Evolutionary conservation across 2,113 vertebrate species (phyloP), one percentile per base, ranked within the genome.

Genomic region (Podilymbus podiceps): DNA sequence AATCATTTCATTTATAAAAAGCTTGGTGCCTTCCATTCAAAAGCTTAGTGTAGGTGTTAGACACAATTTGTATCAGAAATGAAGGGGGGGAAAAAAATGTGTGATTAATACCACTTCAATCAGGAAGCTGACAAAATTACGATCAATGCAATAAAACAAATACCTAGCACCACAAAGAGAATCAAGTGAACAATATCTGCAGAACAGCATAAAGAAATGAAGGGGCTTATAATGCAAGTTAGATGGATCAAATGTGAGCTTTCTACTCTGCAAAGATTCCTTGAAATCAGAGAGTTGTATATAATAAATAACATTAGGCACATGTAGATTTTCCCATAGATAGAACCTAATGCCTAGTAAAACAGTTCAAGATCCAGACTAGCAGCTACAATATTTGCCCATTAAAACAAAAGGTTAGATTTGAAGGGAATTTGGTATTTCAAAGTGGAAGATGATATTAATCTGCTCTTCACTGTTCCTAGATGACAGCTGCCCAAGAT

Each of bases 11-110:
- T 40, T 88, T 89, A 52, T 56, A 63, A 66, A 60, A 77, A 56
- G 64, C 33, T 0, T 52, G 24, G 44, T 47, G 82, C 13, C 60
- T 97, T 75, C 69, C 59, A 64, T 42, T 85, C 6, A 5, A 86
- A 38, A 83, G 71, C 47, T 83, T 28, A 72, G 60, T 90, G 93
- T 81, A 89, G 56, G 80, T 76, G 44, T 88, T 71, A 84, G 79
- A 92, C 22, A 86, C 35, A 90, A 93, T 78, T 90, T 86, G 79
- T 88, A 80, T 80, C 52, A 91, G 55, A 90, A 79, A 3, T 15
- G 11, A 33, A 2, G 0, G 0, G 2, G 2, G 0, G 0, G 2
- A 7, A 3, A 27, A 23, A 44, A 53, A 56, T 11, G 18, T 69
- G n/a, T 49, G 23, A 82, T 73, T 83, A 80, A 44, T 40, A 35